phyloP scores from a whole-genome alignment of 1,140 invertebrate genomes.

The Laupala kohalensis region DNA sequence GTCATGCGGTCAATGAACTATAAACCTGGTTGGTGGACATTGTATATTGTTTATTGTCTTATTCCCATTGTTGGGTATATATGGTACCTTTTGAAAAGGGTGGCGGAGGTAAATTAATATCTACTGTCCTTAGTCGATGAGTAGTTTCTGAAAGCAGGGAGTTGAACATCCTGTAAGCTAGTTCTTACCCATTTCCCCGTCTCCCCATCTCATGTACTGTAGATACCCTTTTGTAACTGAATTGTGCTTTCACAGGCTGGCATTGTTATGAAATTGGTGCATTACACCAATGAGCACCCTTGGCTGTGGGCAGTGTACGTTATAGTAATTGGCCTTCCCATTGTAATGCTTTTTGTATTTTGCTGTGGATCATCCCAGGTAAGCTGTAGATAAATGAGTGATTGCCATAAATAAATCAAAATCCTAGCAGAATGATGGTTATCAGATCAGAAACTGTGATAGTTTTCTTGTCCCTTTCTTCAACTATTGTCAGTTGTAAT shows the following conservation, averaged over 20 bases:
- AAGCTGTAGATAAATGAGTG: constrained; percentile 16
- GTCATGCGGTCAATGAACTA: constrained; percentile 58
- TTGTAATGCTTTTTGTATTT: constrained; percentile 58
- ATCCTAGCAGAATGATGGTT: not conserved
- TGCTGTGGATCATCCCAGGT: constrained; percentile 58
- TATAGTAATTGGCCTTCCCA: constrained; percentile 60
- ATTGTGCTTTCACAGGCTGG: constrained; percentile 53
- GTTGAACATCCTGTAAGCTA: no score
- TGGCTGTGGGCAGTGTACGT: constrained; percentile 84
- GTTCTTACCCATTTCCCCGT: no score
- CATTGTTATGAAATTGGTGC: constrained; percentile 61
- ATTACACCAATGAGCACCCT: constrained; percentile 75
- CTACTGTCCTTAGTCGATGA: no score
- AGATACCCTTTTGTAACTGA: not conserved
- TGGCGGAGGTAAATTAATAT: constrained; percentile 49
- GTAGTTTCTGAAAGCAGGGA: no score
- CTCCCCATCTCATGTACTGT: no score
- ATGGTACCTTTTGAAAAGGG: constrained; percentile 48
- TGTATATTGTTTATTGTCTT: constrained; percentile 61
- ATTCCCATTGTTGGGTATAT: constrained; percentile 57
- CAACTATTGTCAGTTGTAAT: no score
- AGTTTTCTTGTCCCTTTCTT: not conserved
- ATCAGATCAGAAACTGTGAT: not conserved
- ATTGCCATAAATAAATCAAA: not conserved
- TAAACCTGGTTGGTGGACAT: constrained; percentile 60